Evolutionary conservation across 2,113 vertebrate species (phyloP), one percentile per base, ranked within the genome.

Genomic region (Amphiprion ocellaris): DNA sequence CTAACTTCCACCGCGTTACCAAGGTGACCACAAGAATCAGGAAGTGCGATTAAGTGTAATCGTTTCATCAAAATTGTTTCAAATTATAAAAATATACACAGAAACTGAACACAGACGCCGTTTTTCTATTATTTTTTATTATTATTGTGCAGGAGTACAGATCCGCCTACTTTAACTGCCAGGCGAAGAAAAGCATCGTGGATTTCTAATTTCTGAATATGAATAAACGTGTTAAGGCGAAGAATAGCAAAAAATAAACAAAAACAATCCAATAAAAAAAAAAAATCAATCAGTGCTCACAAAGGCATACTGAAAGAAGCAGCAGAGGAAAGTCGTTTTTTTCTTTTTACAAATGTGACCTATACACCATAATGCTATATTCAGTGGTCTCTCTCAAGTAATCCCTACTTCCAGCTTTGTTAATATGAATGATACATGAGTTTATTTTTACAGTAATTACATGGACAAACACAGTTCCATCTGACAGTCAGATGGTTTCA

Each of bases 361-460:
- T 86, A 83, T 80, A 17, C 84, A 87, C 68, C 81, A 81, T 61
- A 59, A 73, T 69, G 74, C 62, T 75, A 58, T 74, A 69, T 79
- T 82, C 65, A 77, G 63, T 83, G 76, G 71, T 81, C 61, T 79
- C 71, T 89, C 33, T 37, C 77, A 89, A 92, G 84, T 92, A 89
- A 77, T 86, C 76, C 72, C 77, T 81, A 87, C 80, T 81, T 87
- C 81, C 78, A 86, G 69, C 60, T 76, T 46, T 58, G 60, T 62
- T 68, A 70, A 68, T 63, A 77, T 68, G 39, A 79, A 82, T 55
- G 44, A 77, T 79, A 69, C 73, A 80, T 23, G 10, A 37, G 15
- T 72, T 26, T 28, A n/a, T 79, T 82, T 86, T 53, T 82, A 90
- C 84, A 91, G 83, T 85, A 88, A 87, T 66, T 79, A 85, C 67